Evolutionary conservation across 2,113 vertebrate species (phyloP), one percentile per base, ranked within the genome.

Genomic region (Megaceryle maxima): DNA sequence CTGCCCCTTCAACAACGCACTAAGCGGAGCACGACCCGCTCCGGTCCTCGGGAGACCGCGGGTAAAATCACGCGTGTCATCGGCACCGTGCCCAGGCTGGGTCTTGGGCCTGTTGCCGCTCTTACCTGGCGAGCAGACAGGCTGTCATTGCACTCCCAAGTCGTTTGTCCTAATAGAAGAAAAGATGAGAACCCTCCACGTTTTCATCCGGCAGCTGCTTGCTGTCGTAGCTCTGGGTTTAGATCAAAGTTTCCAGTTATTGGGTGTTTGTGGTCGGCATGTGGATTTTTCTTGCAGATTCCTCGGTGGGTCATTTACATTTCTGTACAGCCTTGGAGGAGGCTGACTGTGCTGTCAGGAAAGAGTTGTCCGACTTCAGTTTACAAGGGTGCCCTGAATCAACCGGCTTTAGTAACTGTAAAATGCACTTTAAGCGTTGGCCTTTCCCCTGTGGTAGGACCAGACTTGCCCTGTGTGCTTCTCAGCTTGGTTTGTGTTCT

Each of bases 121-220:
- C 43, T 7, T 5, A 6, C 15, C 0, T 1, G 25, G 57, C 20
- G 6, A n/a, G 48, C 44, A 2, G 15, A 6, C 14, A 4, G 28
- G 62, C 66, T 75, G 82, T 53, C 55, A 1, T 33, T 43, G 44
- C 46, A 6, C 56, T 57, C 50, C 16, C 56, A 5, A 5, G n/a
- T 18, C 6, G 37, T 2, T 62, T 48, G 51, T 41, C n/a, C 22
- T 18, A 29, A n/a, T 8, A 48, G 39, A 29, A 67, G 24, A 11
- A 56, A 11, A 3, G 11, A 39, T 35, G 50, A 79, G 25, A 35
- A 5, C 39, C 24, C 46, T n/a, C 12, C 28, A 1, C 19, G 8
- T 24, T 57, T 51, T 25, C 16, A 24, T 41, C 29, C 29, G 5
- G 43, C 51, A 8, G 3, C 53, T 11, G 39, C 41, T 87, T 28